Percentiles rank a stretch among this genome's conserved stretches.
Conservation (phyloP, 2,888 invertebrate species). For the Protula sp. region DNA sequence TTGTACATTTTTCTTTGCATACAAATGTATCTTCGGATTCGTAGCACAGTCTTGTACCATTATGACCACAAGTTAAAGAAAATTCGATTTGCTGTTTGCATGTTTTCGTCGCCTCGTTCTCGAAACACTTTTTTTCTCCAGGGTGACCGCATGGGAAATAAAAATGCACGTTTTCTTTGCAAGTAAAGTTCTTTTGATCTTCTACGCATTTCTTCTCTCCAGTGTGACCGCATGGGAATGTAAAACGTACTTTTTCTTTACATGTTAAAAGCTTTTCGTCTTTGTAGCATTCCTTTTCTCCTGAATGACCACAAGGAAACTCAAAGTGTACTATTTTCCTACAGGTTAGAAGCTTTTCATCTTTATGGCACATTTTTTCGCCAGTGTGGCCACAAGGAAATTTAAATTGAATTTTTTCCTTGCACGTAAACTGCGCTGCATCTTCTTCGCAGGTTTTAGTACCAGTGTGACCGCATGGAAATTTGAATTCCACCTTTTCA, state of each 20-base stretch:
- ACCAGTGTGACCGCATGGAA: too few species aligned
- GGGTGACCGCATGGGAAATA: background rate
- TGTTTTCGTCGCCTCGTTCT: conserved; percentile 11
- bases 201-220: background rate
- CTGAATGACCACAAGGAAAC: conserved; percentile 2
- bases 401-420: conserved; percentile 3
- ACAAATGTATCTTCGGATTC: background rate
- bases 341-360: conserved; percentile 3
- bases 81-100: background rate
- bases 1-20: conserved; percentile 11
- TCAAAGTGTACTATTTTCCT: conserved; percentile 1
- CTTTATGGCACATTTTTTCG: conserved; percentile 7
- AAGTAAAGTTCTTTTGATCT: background rate
- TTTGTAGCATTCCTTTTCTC: background rate
- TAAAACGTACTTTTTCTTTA: background rate
- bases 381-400: conserved; percentile 7
- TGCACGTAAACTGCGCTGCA: conserved; percentile 2
- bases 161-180: background rate
- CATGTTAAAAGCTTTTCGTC: background rate
- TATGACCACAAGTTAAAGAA: conserved; percentile 12
- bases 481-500: too few species aligned
- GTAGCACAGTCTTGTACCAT: conserved; percentile 1
- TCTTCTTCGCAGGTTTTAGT: conserved; percentile 5
- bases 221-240: background rate
- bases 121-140: background rate